phyloP scores from a whole-genome alignment of 2,888 invertebrate genomes.

The Linnaemya tessellans region DNA sequence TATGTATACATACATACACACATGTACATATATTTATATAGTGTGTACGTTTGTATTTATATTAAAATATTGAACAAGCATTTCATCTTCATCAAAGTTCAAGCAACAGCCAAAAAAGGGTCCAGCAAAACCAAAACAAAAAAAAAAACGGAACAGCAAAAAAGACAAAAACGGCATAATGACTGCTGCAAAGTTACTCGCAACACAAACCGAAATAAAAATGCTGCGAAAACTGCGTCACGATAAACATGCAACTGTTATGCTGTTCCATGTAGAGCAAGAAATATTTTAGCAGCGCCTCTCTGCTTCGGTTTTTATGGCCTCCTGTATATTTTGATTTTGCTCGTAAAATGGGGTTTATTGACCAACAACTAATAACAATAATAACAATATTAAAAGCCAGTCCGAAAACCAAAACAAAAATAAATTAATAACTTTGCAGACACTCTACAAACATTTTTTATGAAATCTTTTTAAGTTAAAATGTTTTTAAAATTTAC shows the following conservation, averaged over 20 bases:
- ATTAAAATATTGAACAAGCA: constrained; percentile 64
- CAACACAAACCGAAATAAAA: constrained; percentile 39
- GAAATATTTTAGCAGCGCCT: constrained; percentile 11
- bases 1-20: neutral
- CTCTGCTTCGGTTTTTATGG: constrained; percentile 28
- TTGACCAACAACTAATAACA: constrained; percentile 67
- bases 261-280: constrained; percentile 38
- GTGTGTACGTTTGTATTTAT: neutral
- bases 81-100: constrained; percentile 67
- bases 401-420: constrained; percentile 21
- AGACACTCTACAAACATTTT: constrained; percentile 3
- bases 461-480: no score
- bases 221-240: constrained; percentile 35
- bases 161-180: constrained; percentile 10
- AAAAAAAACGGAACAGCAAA: constrained; percentile 22
- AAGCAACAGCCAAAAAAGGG: constrained; percentile 40
- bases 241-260: constrained; percentile 66
- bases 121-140: neutral
- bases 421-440: neutral
- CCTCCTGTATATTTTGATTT: constrained; percentile 28
- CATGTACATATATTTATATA: neutral
- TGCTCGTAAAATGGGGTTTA: constrained; percentile 56
- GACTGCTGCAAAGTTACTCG: constrained; percentile 45
- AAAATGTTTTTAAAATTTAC: no score
- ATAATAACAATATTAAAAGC: constrained; percentile 63